Base-by-base conservation (phyloP, 2,797 vertebrate genomes). In the Cottoperca gobio region DNA sequence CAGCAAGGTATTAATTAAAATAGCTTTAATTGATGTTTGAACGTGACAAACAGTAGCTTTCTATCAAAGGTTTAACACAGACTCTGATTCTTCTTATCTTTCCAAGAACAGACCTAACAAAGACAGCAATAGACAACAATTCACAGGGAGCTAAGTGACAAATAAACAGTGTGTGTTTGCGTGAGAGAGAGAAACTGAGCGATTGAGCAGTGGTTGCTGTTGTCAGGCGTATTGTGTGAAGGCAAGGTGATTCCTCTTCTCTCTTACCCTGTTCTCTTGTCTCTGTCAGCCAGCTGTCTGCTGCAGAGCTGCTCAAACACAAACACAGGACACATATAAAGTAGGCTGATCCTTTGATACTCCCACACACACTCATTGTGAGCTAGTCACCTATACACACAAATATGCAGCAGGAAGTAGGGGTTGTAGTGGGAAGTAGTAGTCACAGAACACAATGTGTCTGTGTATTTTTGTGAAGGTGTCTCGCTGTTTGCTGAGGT, bases 201-300 rank as follows among this genome's bases (percentile, higher is more conserved):
- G 28, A 52, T 19, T 8, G 48, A 68, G 78, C 61, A 45, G 58
- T 21, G 52, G n/a, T 23, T 45, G 45, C 23, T 39, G 62, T 70
- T 79, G 86, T 58, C 78, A 64, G 65, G 62, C 73, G 66, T 37
- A 37, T 55, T 75, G 71, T 73, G 57, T 72, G 82, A 60, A 70
- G 78, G 57, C 3, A 35, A 73, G 57, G 73, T 81, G 79, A 88
- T 84, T 78, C 53, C 65, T 83, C 77, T 75, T 70, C 65, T 70
- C 66, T 86, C 76, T 86, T 86, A 87, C 90, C 90, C 88, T 87
- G 73, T 78, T 83, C 70, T 82, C 73, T 82, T 79, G 87, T 88
- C 71, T 83, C 78, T 89, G 86, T 91, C 88, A 87, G 82, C 57
- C 86, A 81, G 69, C 78, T 78, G 83, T 77, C 82, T 85, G 79